These are phyloP conservation scores for Drosophila orosa DNA, from an alignment of 1,140 invertebrate species.

Conservation along the genomic window DNA sequence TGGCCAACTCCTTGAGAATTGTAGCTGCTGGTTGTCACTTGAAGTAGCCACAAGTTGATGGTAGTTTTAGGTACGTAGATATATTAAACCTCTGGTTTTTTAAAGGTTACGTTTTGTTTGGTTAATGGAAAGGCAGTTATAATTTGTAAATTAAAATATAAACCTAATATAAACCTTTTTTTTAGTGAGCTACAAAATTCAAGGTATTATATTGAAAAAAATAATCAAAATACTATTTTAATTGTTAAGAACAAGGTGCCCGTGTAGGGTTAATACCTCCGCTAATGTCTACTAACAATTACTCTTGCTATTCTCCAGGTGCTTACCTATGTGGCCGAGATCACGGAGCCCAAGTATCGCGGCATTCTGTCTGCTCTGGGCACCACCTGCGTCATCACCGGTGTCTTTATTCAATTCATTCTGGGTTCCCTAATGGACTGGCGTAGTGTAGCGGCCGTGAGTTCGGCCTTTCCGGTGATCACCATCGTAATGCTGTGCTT, in stretches of 20 bases:
- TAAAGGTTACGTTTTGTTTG: background rate
- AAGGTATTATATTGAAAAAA: background rate
- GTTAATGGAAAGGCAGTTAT: background rate
- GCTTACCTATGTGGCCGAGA: constrained; percentile 92
- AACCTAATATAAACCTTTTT: background rate
- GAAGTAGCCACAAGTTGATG: constrained; percentile 17
- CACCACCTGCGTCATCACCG: constrained; percentile 89
- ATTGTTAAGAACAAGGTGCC: background rate
- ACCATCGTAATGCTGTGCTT: constrained; percentile 88
- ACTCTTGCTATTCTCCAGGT: constrained; percentile 85
- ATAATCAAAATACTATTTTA: background rate
- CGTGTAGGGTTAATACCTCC: constrained; percentile 1
- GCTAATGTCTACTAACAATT: background rate
- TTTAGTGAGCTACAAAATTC: background rate
- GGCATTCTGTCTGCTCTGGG: constrained; percentile 90
- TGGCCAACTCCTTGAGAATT: constrained; percentile 40
- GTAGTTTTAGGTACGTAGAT: background rate
- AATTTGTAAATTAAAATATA: background rate
- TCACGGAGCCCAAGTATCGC: constrained; percentile 90
- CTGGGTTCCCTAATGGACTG: constrained; percentile 89
- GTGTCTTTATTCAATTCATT: constrained; percentile 89
- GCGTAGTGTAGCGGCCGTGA: constrained; percentile 89
- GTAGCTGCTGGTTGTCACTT: constrained; percentile 25
- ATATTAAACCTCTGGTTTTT: constrained; percentile 1
- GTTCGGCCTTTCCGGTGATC: constrained; percentile 87